Conservation (phyloP, 2,113 vertebrate species). For the Cinclus mexicanus region DNA sequence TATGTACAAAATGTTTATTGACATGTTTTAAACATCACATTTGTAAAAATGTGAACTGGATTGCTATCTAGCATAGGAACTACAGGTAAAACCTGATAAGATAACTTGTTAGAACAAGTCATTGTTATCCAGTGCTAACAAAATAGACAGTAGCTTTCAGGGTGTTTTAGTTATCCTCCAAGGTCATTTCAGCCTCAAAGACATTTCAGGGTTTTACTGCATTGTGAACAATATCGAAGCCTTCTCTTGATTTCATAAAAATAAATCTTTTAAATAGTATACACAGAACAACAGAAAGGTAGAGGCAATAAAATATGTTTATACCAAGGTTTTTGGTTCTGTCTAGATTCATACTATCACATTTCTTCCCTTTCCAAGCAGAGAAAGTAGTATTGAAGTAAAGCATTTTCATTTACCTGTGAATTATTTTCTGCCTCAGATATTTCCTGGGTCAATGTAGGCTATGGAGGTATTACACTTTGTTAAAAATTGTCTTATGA, state of each 20-base stretch:
- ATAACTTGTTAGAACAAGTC: conserved; percentile 58
- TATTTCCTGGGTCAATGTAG: background rate
- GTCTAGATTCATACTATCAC: background rate
- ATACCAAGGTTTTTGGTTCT: conserved; percentile 4
- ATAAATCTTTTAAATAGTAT: conserved; percentile 68
- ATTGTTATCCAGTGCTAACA: conserved; percentile 64
- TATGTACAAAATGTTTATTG: conserved; percentile 78
- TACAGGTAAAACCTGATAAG: conserved; percentile 74
- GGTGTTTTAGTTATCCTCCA: conserved; percentile 23
- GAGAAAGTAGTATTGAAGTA: background rate
- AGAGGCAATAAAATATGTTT: conserved; percentile 25
- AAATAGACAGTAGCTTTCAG: conserved; percentile 66
- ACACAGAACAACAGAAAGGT: conserved; percentile 53
- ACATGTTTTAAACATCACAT: conserved; percentile 72
- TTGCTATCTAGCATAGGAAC: conserved; percentile 72
- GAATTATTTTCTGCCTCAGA: background rate
- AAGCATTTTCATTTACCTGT: background rate
- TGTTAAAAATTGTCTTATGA: background rate
- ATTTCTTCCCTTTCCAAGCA: background rate
- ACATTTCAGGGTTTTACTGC: conserved; percentile 49
- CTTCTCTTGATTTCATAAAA: conserved; percentile 75
- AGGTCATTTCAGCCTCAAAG: conserved; percentile 57
- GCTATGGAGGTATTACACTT: background rate
- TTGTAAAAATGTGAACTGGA: conserved; percentile 74
- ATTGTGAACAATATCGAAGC: conserved; percentile 67